phyloP scores from a whole-genome alignment of 2,113 vertebrate species.

The Muntiacus reevesi region DNA sequence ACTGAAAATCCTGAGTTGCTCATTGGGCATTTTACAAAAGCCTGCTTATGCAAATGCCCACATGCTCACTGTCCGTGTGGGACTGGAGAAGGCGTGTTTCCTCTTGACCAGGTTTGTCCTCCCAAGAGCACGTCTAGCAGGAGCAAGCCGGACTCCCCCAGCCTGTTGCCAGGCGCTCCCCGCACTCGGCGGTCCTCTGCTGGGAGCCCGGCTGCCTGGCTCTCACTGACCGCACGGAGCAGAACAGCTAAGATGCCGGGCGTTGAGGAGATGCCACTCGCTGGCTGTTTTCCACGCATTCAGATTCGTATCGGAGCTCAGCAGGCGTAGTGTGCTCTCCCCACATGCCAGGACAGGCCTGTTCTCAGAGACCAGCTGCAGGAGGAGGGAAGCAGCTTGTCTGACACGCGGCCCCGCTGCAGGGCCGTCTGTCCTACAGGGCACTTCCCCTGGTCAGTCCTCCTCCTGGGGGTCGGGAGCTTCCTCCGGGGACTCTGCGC shows the following conservation, averaged over 20 bases:
- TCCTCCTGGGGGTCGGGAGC: neutral
- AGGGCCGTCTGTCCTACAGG: neutral
- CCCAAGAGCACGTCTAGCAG: neutral
- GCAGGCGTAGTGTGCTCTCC: neutral
- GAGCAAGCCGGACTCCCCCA: neutral
- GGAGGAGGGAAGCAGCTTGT: neutral
- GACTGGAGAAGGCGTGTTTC: neutral
- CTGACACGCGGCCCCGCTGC: neutral
- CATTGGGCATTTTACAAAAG: neutral
- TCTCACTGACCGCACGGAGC: neutral
- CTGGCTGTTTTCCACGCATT: slow-evolving; percentile 3
- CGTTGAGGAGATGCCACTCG: neutral
- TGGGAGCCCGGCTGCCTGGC: neutral
- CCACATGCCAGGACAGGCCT: slow-evolving; percentile 38
- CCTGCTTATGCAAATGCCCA: neutral
- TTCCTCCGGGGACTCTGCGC: neutral
- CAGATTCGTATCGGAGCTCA: slow-evolving; percentile 36
- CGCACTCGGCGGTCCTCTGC: neutral
- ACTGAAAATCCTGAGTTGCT: neutral
- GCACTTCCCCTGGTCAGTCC: neutral
- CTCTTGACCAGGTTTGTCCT: neutral
- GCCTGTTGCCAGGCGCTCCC: too few species aligned
- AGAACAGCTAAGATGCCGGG: neutral
- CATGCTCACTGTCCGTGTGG: neutral
- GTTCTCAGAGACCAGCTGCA: neutral